Evolutionary conservation across 2,797 vertebrate species (phyloP), one percentile per base, ranked within the genome.

Genomic region (Neosilurus mollespiculum): DNA sequence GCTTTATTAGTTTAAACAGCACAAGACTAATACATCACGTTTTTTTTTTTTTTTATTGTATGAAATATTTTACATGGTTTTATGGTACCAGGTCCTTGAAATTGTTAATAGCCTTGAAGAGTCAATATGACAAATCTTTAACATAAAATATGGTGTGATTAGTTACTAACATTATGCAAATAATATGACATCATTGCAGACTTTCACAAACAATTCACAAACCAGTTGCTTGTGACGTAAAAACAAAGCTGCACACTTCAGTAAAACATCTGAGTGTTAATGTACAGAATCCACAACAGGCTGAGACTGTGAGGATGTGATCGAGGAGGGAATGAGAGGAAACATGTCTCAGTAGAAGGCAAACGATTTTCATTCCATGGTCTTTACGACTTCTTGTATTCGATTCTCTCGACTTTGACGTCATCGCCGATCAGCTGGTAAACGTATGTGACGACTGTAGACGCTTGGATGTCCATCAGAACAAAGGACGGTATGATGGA

Each of bases 401-500:
- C 97, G 6, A 99, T 99, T 92, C 98, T 94, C 93, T 99, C 98
- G 92, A 99, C 98, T 93, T 99, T 99, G 87, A 99, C 98, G 51
- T 99, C 98, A 66, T 99, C 98, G 16, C 96, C 97, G 85, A 99
- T 99, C 87, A 99, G 96, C 90, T 99, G 98, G 89, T 99, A 99
- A 70, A 99, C 98, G 0, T 99, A 99, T n/a, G 98, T 99, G 84
- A 99, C 98, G 87, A 99, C 97, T 0, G 98, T 99, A 49, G 98
- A 99, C 26, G 98, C 98, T 88, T 99, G 98, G 94, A 99, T 99
- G 92, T 99, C 98, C 98, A 99, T 99, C 92, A 99, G 91, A 92
- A 99, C 98, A 91, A 99, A 99, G 9, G 98, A 99, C 79, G 98
- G 97, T 92, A 96, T 98, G 92, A 99, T 99, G 95, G 98, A 98